Evolutionary conservation across 2,797 vertebrate genomes (phyloP).

Genomic region (Neosilurus mollespiculum): DNA sequence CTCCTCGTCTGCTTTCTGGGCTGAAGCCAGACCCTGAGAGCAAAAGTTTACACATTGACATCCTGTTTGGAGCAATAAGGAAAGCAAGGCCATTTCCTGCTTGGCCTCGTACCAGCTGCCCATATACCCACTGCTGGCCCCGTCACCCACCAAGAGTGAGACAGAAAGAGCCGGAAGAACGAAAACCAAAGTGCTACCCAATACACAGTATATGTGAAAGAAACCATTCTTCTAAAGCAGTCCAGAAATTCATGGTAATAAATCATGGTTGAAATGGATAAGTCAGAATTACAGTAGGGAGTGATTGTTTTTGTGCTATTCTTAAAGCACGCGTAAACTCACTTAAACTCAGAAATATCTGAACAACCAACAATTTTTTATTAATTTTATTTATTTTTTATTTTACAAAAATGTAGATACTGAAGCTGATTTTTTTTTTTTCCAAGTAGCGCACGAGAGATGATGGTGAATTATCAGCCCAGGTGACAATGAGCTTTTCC

Average conservation of each 20-base stretch:
- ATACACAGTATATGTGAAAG: neutral
- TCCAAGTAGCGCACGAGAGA: neutral
- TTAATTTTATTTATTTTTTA: neutral
- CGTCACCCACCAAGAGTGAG: constrained; percentile 1
- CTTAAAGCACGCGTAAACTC: no score
- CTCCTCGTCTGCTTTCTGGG: constrained; percentile 55
- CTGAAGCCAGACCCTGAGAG: constrained; percentile 65
- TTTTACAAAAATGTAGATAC: neutral
- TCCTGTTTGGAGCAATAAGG: constrained; percentile 83
- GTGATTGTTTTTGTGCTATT: neutral
- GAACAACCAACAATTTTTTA: neutral
- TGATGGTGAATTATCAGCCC: constrained; percentile 6
- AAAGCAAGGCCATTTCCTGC: constrained; percentile 76
- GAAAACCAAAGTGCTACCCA: neutral
- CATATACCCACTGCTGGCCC: constrained; percentile 41
- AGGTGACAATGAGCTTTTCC: constrained; percentile 24
- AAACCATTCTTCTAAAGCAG: neutral
- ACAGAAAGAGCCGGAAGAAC: neutral
- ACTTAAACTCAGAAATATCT: neutral
- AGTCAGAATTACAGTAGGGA: neutral
- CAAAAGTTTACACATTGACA: constrained; percentile 79
- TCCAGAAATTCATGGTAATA: neutral
- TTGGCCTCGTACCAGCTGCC: constrained; percentile 66
- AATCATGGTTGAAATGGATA: neutral
- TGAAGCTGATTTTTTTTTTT: neutral